phyloP scores from a whole-genome alignment of 2,888 invertebrate genomes.

The Macrostomum cliftonense region DNA sequence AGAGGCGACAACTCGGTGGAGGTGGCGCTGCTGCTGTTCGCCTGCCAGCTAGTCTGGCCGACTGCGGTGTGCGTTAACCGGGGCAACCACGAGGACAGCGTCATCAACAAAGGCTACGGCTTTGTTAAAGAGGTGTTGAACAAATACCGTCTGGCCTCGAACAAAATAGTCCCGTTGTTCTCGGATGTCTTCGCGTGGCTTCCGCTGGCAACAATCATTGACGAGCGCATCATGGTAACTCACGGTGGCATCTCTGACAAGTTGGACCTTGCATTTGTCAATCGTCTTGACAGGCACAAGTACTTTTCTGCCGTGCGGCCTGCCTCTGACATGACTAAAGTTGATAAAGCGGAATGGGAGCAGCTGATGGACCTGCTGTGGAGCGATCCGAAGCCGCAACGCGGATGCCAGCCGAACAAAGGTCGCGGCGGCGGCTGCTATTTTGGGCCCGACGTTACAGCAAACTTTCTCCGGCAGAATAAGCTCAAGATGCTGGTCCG shows the following conservation, averaged over 20 bases:
- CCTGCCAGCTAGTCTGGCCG: conserved; percentile 61
- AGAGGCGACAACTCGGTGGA: conserved; percentile 71
- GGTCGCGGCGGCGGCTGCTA: conserved; percentile 75
- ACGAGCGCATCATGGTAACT: conserved; percentile 67
- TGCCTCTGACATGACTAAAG: conserved; percentile 50
- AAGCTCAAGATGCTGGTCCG: conserved; percentile 58
- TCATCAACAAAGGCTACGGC: conserved; percentile 65
- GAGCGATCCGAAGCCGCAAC: conserved; percentile 57
- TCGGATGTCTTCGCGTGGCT: conserved; percentile 79
- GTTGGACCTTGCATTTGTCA: conserved; percentile 49
- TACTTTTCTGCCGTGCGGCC: conserved; percentile 67
- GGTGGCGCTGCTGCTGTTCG: conserved; percentile 56
- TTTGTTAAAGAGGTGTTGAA: conserved; percentile 72
- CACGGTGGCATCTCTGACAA: conserved; percentile 78
- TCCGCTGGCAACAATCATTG: conserved; percentile 70
- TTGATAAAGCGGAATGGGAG: conserved; percentile 40
- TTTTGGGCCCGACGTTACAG: conserved; percentile 73
- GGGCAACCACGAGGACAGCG: conserved; percentile 82
- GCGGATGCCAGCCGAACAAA: conserved; percentile 39
- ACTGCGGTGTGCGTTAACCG: conserved; percentile 68
- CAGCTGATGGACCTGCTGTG: conserved; percentile 78
- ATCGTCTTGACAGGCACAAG: conserved; percentile 58
- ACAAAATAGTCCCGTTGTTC: conserved; percentile 36
- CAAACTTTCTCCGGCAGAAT: conserved; percentile 55
- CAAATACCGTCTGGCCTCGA: conserved; percentile 52